Conservation (phyloP, 2,797 vertebrate genomes). For the Cyprinodon diabolis region DNA sequence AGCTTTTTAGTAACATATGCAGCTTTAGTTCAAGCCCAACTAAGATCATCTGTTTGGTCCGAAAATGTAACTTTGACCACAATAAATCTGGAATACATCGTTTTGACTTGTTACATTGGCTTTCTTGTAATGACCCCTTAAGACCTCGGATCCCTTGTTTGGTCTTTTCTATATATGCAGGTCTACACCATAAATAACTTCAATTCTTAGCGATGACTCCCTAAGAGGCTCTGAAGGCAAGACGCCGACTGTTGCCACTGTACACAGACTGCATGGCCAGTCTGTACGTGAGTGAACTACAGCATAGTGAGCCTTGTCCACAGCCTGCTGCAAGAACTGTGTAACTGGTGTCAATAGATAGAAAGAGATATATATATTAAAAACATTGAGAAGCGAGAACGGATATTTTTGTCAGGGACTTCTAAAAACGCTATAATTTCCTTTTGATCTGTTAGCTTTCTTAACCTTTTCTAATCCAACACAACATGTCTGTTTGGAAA, state of each 20-base stretch:
- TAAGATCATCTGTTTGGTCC: neutral
- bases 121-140: neutral
- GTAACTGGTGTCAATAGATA: no score
- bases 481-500: no score
- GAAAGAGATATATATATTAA: no score
- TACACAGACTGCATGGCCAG: no score
- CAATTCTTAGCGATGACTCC: neutral
- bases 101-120: neutral
- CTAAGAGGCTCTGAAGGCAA: neutral
- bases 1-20: neutral
- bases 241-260: neutral
- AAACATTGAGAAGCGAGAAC: no score
- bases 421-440: no score
- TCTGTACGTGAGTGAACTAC: neutral
- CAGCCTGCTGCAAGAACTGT: neutral
- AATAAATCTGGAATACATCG: neutral
- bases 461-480: no score
- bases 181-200: slow-evolving; percentile 1
- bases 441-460: no score
- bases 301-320: neutral
- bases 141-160: neutral
- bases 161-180: neutral
- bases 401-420: no score
- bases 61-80: neutral
- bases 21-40: no score